Evolutionary conservation across 2,888 invertebrate species (phyloP).

Genomic region (Branchipolynoe longqiensis): DNA sequence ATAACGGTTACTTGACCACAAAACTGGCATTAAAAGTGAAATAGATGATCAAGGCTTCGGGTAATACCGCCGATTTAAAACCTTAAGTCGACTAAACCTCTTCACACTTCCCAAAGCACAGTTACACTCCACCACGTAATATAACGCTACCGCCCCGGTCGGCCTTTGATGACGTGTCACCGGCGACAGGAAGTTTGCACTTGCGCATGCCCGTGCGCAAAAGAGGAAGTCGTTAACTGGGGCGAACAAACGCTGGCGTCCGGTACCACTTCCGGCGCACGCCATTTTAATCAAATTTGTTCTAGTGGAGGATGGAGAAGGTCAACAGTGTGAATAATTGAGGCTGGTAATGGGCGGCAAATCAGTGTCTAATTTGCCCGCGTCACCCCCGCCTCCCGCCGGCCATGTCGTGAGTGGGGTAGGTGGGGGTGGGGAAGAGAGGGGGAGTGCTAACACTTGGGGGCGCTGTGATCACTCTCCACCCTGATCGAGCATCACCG

Average conservation of each 20-base stretch:
- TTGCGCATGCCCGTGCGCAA: constrained; percentile 32
- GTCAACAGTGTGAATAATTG: constrained; percentile 48
- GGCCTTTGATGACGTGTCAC: constrained; percentile 25
- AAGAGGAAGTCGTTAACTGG: constrained; percentile 35
- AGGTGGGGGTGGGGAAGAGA: too few species aligned
- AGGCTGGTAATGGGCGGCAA: constrained; percentile 39
- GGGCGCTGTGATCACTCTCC: constrained; percentile 15
- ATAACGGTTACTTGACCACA: too few species aligned
- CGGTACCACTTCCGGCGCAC: not conserved
- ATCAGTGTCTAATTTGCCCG: constrained; percentile 45
- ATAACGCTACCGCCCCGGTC: not conserved
- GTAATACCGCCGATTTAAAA: not conserved
- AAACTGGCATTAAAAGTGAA: too few species aligned
- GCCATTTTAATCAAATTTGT: constrained; percentile 45
- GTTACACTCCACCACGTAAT: not conserved
- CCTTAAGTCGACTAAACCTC: not conserved
- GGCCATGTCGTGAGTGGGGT: constrained; percentile 26
- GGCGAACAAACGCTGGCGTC: constrained; percentile 31
- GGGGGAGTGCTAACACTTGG: constrained; percentile 18
- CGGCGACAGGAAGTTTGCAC: constrained; percentile 28
- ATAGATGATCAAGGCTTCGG: too few species aligned
- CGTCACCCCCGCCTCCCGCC: constrained; percentile 9
- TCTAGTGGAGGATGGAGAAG: constrained; percentile 28
- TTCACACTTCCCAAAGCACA: not conserved
- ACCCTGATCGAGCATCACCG: too few species aligned